Evolutionary conservation across 2,113 vertebrate species (phyloP).

Genomic region (Erinaceus europaeus): DNA sequence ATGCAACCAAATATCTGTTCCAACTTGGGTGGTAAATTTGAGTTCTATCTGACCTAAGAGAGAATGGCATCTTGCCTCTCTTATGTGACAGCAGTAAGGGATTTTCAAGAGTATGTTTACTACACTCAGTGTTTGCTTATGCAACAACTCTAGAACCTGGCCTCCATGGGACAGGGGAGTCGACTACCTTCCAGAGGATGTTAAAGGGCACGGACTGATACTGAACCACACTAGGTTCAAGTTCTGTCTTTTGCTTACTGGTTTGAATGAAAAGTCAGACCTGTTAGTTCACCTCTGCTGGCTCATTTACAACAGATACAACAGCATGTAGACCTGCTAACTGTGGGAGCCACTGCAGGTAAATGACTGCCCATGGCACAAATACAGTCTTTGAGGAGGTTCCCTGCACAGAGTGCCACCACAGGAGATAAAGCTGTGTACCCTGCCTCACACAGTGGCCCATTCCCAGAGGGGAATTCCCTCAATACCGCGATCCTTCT

Average conservation of each 20-base stretch:
- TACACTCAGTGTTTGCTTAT: background rate
- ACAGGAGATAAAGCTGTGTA: slow-evolving; percentile 15
- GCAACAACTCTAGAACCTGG: slow-evolving; percentile 6
- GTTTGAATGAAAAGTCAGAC: slow-evolving; percentile 21
- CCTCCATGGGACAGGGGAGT: background rate
- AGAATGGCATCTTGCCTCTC: background rate
- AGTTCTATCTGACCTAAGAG: background rate
- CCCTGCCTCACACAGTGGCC: background rate
- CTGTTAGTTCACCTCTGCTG: background rate
- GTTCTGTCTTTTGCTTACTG: background rate
- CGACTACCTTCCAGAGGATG: background rate
- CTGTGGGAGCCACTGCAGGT: background rate
- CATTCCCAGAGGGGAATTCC: background rate
- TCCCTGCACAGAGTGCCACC: slow-evolving; percentile 1
- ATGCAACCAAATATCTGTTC: slow-evolving; percentile 33
- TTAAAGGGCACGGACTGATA: slow-evolving; percentile 1
- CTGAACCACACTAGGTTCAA: background rate
- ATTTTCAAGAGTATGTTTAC: slow-evolving; percentile 15
- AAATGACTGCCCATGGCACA: background rate
- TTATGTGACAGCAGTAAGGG: background rate
- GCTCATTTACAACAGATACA: background rate
- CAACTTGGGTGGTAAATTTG: background rate
- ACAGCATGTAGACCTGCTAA: background rate
- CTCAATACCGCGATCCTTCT: background rate
- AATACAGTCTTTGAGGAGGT: slow-evolving; percentile 10